Conservation (phyloP, 1,140 invertebrate genomes). For the Drosophila novamexicana region DNA sequence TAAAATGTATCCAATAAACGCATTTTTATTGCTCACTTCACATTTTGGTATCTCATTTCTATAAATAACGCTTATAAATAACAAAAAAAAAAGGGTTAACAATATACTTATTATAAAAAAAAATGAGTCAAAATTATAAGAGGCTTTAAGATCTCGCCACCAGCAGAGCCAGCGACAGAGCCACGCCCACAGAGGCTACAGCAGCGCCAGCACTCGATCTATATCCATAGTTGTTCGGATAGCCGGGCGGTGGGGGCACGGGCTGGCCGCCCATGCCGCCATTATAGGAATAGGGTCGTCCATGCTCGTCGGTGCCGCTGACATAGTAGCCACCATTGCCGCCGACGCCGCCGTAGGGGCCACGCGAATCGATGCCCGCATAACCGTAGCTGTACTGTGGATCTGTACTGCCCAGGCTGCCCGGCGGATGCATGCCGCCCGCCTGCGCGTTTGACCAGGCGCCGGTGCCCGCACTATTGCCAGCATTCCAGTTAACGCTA, state of each 20-base stretch:
- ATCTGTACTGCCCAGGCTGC: conserved; percentile 49
- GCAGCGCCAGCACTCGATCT: neutral
- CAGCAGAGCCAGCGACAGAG: conserved; percentile 19
- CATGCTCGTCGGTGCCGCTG: conserved; percentile 68
- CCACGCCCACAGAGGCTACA: neutral
- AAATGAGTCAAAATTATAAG: conserved; percentile 1
- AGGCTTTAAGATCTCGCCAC: conserved; percentile 38
- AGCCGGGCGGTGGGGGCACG: conserved; percentile 40
- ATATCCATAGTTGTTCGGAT: conserved; percentile 58
- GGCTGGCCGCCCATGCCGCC: conserved; percentile 46
- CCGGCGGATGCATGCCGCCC: conserved; percentile 66
- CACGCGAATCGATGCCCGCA: conserved; percentile 66
- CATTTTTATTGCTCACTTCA: conserved; percentile 47
- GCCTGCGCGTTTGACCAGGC: conserved; percentile 49
- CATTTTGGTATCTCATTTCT: conserved; percentile 47
- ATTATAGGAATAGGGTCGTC: conserved; percentile 63
- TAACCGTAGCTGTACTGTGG: conserved; percentile 68
- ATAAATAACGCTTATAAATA: conserved; percentile 68
- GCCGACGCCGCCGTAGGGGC: conserved; percentile 66
- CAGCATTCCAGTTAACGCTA: conserved; percentile 27
- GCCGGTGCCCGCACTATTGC: conserved; percentile 24
- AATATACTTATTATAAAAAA: neutral
- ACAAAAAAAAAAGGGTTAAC: conserved; percentile 43
- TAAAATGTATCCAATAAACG: conserved; percentile 25
- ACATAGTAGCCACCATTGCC: conserved; percentile 76